Evolutionary conservation across 2,797 vertebrate species (phyloP).

Genomic region (Carapus acus): DNA sequence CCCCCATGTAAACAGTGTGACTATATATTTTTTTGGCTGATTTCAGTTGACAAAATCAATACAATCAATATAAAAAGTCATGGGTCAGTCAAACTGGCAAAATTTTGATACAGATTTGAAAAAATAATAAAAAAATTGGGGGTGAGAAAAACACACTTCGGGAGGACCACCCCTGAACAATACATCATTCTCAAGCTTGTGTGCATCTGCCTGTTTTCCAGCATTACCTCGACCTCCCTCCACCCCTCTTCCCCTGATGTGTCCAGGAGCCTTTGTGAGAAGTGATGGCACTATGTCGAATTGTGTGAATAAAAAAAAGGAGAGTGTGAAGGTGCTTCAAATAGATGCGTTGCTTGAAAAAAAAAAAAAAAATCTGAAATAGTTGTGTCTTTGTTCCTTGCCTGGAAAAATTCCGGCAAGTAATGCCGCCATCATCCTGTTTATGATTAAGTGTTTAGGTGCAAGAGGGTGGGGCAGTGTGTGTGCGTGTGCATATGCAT

Average conservation of each 20-base stretch:
- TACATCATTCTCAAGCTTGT: conserved; percentile 37
- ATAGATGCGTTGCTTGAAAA: conserved; percentile 45
- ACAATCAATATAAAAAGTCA: no score
- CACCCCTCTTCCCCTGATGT: conserved; percentile 49
- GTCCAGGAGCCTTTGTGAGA: conserved; percentile 49
- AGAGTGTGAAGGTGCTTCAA: conserved; percentile 11
- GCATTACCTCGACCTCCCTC: no score
- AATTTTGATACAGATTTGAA: no score
- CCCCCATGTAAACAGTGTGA: no score
- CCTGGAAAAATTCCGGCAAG: conserved; percentile 16
- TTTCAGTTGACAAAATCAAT: conserved; percentile 29
- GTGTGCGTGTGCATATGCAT: no score
- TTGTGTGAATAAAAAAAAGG: conserved; percentile 37
- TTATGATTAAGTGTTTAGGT: conserved; percentile 22
- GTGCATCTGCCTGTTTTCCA: conserved; percentile 40
- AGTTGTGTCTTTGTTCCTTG: conserved; percentile 32
- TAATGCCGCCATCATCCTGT: neutral
- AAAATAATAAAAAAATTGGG: no score
- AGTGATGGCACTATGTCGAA: conserved; percentile 48
- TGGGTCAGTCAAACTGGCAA: conserved; percentile 21
- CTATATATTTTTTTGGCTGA: conserved; percentile 8
- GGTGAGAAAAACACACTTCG: conserved; percentile 26
- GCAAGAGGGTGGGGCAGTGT: no score
- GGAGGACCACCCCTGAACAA: conserved; percentile 37
- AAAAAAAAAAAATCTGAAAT: no score